Evolutionary conservation across 2,888 invertebrate species (phyloP).

Genomic region (Timema podura): DNA sequence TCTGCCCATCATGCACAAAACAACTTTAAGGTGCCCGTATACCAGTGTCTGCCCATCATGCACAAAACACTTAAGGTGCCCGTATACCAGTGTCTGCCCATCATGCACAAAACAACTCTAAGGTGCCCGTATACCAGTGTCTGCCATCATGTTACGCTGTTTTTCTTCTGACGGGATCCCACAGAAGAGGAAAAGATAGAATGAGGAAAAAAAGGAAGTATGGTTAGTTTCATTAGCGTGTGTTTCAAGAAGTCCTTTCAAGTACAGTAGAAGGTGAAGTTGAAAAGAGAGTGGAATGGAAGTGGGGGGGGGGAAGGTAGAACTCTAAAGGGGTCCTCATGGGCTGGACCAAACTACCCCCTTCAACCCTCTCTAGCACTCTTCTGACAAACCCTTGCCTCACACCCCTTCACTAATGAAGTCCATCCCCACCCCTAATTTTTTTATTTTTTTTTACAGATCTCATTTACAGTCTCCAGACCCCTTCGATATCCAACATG

Average conservation of each 20-base stretch:
- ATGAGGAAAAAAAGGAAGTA: not conserved
- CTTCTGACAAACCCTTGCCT: not conserved
- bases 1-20: too few species aligned
- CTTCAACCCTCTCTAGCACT: not conserved
- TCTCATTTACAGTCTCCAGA: constrained; percentile 21
- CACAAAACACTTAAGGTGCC: too few species aligned
- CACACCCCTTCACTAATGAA: constrained; percentile 23
- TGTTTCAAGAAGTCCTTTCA: constrained; percentile 12
- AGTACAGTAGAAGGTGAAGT: constrained; percentile 4
- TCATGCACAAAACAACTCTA: too few species aligned
- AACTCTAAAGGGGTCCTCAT: constrained; percentile 13
- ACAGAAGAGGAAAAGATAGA: too few species aligned
- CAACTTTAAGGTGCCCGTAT: too few species aligned
- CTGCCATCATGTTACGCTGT: too few species aligned
- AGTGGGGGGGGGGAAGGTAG: constrained; percentile 9
- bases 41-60: too few species aligned
- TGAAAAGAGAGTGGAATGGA: not conserved
- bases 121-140: too few species aligned
- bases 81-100: too few species aligned
- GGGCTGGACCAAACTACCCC: not conserved
- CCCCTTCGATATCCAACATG: constrained; percentile 24
- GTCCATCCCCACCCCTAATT: constrained; percentile 21
- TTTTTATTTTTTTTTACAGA: constrained; percentile 18
- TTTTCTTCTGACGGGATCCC: too few species aligned
- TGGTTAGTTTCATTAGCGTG: constrained; percentile 14